Conservation (phyloP, 2,888 invertebrate species). For the Heliconius ethilla region DNA sequence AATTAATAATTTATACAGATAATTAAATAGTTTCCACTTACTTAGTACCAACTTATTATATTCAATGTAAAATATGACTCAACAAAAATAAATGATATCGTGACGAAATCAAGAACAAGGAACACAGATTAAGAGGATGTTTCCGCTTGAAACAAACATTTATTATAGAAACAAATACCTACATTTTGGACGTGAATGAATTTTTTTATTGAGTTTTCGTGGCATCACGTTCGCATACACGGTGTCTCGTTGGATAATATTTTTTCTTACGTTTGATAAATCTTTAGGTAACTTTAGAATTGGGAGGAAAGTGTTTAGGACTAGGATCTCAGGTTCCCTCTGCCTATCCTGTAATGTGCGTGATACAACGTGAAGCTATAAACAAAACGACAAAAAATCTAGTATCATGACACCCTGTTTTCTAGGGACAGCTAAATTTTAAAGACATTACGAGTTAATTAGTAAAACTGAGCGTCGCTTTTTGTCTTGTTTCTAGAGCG, state of each 20-base stretch:
- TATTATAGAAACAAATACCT: conserved; percentile 10
- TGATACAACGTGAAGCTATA: too few relatives aligned
- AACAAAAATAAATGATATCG: not conserved
- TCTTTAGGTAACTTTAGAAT: too few relatives aligned
- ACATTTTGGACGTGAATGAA: conserved; percentile 13
- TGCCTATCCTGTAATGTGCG: too few relatives aligned
- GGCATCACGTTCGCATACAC: conserved; percentile 1
- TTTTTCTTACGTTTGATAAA: too few relatives aligned
- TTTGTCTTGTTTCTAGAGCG: not conserved
- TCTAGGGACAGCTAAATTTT: not conserved
- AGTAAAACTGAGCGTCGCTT: not conserved
- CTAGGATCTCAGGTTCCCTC: too few relatives aligned
- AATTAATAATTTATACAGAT: too few relatives aligned
- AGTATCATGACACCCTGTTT: not conserved
- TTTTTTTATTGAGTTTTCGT: conserved; percentile 7
- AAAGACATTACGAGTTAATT: not conserved
- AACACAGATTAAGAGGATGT: conserved; percentile 13
- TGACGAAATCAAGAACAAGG: conserved; percentile 18
- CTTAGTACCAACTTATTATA: not conserved
- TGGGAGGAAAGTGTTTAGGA: too few relatives aligned
- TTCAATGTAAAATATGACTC: conserved; percentile 2
- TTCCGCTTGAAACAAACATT: conserved; percentile 22
- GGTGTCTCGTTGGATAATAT: not conserved
- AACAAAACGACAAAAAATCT: too few relatives aligned
- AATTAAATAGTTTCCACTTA: too few relatives aligned